Base-by-base conservation (phyloP, 2,113 vertebrate species). In the Furnarius figulus region DNA sequence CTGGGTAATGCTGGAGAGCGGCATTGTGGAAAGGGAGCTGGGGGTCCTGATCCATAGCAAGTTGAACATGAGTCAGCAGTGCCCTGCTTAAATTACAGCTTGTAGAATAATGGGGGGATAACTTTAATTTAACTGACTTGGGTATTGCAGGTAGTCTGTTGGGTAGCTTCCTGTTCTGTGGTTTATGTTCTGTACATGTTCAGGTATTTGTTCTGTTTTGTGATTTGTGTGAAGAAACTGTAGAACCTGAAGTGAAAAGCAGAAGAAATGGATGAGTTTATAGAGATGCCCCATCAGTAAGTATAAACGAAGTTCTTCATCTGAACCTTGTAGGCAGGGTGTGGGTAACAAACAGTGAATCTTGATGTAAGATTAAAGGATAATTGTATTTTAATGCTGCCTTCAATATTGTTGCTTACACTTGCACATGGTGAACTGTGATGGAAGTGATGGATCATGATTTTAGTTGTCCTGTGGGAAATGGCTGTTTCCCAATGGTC, bases 31-130 rank as follows among this genome's bases (percentile, higher is more conserved):
- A 49, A 61, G 47, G 30, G 30, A 55, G 31, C 14, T 40, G 62
- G 9, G 9, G 11, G 6, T 62, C 30, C 6, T 31, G 2, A 3
- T 27, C 4, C 4, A 10, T 23, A 20, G 4, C n/a, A 47, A 40
- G 18, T 5, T 35, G 25, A 62, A 46, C 2, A 0, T 19, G 14
- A 62, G 14, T 5, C 25, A 76, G 8, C 2, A 5, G n/a, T 47
- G n/a, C 30, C 40, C 25, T 47, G 3, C 17, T 14, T 84, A 70
- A 81, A 70, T 33, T 72, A 39, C 10, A 70, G 19, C 28, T 37
- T 47, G 19, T 22, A 70, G 12, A 65, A 49, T 53, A 74, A 46
- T 8, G 2, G 18, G 44, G 22, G 50, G 12, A 73, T 23, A 79
- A 68, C 6, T 62, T 79, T 18, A 67, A 62, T 28, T 81, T 70